Base-by-base conservation (phyloP, 1,140 invertebrate species). In the Dendrolimus kikuchii region DNA sequence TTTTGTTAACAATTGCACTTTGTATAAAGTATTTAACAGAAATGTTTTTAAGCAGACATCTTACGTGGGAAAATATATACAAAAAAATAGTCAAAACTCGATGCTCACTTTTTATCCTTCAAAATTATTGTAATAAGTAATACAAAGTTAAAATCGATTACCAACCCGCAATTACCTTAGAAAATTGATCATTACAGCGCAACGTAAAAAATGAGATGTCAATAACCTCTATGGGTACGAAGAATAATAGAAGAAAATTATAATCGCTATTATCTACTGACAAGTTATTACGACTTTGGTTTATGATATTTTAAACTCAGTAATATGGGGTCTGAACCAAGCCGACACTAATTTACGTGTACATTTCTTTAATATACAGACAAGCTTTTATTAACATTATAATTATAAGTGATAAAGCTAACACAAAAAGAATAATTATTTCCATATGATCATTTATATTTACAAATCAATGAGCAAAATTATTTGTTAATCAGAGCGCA, bases 171-270 rank as follows among this genome's bases (percentile, higher is more conserved):
- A 8, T 58, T 38, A 51, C 50, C 55, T 58, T 57, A 65, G 55
- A 71, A 71, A 76, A 76, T 73, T 70, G 67, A 62, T 65, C 69
- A 68, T 67, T 60, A 65, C 59, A 49, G 51, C 40, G 46, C 9
- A 51, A 54, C 51, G 54, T 56, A 71, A 60, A 64, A 64, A 74
- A 74, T 68, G 57, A 63, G 57, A 58, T 56, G 71, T 52, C 74
- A 74, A 70, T 71, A 71, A 77, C 69, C 74, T 71, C 23, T 61
- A 41, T 10, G 37, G 36, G 10, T 37, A 54, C 42, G 49, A 49
- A 58, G 60, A 66, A 62, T 62, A 36, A 62, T 60, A 59, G 54
- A 50, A 60, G 64, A 48, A 66, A 69, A 73, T 72, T 72, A 72
- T 66, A 64, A 66, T 60, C 49, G 55, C 57, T 62, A 72, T 69